Conservation (phyloP, 2,113 vertebrate genomes). For the Falcunculus frontatus region DNA sequence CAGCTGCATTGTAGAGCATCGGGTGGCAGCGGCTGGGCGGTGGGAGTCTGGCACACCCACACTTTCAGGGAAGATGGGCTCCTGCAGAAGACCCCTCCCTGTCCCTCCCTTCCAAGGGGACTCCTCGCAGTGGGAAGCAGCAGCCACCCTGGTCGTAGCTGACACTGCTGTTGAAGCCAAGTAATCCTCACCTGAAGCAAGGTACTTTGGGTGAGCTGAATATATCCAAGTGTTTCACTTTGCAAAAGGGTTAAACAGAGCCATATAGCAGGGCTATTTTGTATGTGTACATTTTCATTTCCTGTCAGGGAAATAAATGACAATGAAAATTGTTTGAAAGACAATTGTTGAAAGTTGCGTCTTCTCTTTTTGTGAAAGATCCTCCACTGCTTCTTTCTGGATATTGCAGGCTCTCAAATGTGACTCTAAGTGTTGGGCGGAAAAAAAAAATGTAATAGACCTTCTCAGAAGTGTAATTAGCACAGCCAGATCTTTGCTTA, state of each 20-base stretch:
- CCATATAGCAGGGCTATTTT: neutral
- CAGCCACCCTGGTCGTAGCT: rapidly evolving
- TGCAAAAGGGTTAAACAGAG: neutral
- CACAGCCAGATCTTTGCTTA: neutral
- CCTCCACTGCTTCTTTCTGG: neutral
- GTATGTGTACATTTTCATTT: neutral
- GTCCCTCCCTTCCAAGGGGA: rapidly evolving
- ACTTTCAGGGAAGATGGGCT: neutral
- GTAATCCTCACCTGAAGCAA: neutral
- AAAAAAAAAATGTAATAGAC: neutral
- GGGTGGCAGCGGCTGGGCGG: neutral
- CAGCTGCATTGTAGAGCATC: neutral
- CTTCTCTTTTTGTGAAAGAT: neutral
- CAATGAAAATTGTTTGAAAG: neutral
- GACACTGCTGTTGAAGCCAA: rapidly evolving
- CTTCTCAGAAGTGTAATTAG: neutral
- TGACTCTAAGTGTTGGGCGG: neutral
- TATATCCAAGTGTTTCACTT: neutral
- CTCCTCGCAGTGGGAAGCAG: rapidly evolving
- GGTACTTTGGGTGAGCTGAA: neutral
- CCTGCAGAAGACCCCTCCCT: rapidly evolving
- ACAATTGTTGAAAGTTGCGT: neutral
- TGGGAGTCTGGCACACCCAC: rapidly evolving
- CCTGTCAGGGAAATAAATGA: neutral
- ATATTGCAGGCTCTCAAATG: neutral